These are phyloP conservation scores for Bembecia ichneumoniformis DNA, from an alignment of 2,888 invertebrate species.

Conservation along the genomic window DNA sequence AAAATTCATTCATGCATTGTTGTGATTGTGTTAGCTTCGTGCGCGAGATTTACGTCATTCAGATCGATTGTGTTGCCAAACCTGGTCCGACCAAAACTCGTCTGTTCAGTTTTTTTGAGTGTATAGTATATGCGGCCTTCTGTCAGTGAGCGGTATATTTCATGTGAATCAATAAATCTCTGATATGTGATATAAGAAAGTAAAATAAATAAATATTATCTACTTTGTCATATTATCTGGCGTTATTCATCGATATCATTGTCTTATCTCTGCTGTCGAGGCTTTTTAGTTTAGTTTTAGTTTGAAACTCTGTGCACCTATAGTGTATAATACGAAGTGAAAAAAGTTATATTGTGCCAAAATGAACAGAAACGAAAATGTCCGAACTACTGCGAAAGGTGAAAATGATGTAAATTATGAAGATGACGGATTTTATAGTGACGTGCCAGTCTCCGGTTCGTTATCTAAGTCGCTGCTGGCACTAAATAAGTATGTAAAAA, in stretches of 20 bases:
- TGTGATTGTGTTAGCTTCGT: neutral
- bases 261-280: constrained; percentile 35
- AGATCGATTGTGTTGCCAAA: constrained; percentile 27
- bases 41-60: constrained; percentile 47
- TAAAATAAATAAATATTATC: neutral
- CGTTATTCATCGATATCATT: constrained; percentile 37
- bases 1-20: constrained; percentile 15
- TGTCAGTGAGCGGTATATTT: constrained; percentile 32
- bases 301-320: constrained; percentile 19
- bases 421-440: constrained; percentile 54
- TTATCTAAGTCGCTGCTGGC: constrained; percentile 54
- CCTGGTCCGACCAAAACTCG: constrained; percentile 42
- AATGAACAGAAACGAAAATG: constrained; percentile 24
- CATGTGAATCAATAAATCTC: neutral
- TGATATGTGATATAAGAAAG: neutral
- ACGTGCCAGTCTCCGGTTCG: constrained; percentile 45
- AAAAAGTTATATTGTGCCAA: constrained; percentile 18
- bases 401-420: constrained; percentile 18
- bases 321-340: constrained; percentile 23
- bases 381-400: neutral
- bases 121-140: constrained; percentile 49
- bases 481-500: constrained; percentile 57
- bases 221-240: constrained; percentile 23
- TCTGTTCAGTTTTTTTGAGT: constrained; percentile 51
- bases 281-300: constrained; percentile 34